These are phyloP conservation scores for Tadarida brasiliensis DNA, from an alignment of 2,797 vertebrate genomes.

Conservation along the genomic window DNA sequence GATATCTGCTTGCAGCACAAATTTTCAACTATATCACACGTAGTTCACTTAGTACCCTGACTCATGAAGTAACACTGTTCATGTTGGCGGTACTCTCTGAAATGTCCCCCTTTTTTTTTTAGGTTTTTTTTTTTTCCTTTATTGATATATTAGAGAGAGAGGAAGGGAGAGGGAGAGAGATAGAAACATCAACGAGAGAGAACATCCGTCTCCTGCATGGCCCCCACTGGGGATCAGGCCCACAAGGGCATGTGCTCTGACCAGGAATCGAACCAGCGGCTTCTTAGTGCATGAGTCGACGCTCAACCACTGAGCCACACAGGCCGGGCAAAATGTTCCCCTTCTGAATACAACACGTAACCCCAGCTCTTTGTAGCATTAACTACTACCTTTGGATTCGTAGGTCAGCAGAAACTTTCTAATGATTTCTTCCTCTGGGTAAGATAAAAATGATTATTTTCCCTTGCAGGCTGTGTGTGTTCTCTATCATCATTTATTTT, in stretches of 20 bases:
- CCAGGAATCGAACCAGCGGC: too few relatives aligned
- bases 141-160: too few relatives aligned
- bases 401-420: not conserved
- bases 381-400: not conserved
- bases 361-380: not conserved
- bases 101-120: not conserved
- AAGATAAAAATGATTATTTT: not conserved
- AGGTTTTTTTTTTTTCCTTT: too few relatives aligned
- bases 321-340: not conserved
- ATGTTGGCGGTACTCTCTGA: accelerated
- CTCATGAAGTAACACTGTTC: not conserved
- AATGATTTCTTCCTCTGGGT: not conserved
- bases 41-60: not conserved
- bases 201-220: too few relatives aligned
- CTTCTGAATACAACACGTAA: accelerated
- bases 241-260: too few relatives aligned
- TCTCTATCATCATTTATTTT: not conserved
- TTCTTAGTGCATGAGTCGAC: too few relatives aligned
- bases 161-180: too few relatives aligned
- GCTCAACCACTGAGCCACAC: too few relatives aligned
- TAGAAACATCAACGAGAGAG: too few relatives aligned
- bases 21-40: not conserved
- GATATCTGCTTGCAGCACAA: not conserved
- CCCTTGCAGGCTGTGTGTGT: not conserved
- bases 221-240: too few relatives aligned